Percentiles rank a stretch among this genome's conserved stretches.
Evolutionary conservation across 2,888 invertebrate species (phyloP).

Genomic region (Marronus borbonicus): DNA sequence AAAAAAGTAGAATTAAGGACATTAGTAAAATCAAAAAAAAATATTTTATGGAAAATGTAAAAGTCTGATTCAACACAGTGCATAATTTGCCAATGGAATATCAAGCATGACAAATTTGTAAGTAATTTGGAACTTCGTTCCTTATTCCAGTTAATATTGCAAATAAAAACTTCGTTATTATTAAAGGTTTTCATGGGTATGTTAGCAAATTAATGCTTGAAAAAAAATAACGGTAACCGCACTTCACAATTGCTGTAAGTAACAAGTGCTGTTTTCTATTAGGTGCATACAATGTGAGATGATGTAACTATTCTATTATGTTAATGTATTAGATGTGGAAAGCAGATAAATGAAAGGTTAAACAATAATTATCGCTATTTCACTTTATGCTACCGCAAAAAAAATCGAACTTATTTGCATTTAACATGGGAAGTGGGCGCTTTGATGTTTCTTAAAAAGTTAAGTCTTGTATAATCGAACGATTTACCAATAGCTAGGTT

Average conservation of each 20-base stretch:
- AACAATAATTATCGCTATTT: constrained; percentile 28
- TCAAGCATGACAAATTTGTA: no score
- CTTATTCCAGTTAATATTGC: no score
- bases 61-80: no score
- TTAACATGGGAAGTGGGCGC: constrained; percentile 14
- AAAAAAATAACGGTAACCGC: constrained; percentile 15
- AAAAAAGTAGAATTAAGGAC: no score
- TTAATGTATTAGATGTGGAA: constrained; percentile 34
- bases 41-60: no score
- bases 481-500: constrained; percentile 19
- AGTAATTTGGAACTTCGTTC: no score
- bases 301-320: constrained; percentile 37
- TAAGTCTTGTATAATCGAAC: constrained; percentile 27
- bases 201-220: no score
- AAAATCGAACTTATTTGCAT: constrained; percentile 37
- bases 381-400: constrained; percentile 1
- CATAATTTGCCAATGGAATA: no score
- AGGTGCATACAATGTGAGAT: background rate
- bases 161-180: no score
- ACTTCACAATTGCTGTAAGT: background rate
- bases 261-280: no score
- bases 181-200: no score
- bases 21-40: no score
- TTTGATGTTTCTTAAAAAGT: constrained; percentile 36
- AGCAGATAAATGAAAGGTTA: constrained; percentile 36